Evolutionary conservation across 2,113 vertebrate species (phyloP), one percentile per base, ranked within the genome.

Genomic region (Rutilus rutilus): DNA sequence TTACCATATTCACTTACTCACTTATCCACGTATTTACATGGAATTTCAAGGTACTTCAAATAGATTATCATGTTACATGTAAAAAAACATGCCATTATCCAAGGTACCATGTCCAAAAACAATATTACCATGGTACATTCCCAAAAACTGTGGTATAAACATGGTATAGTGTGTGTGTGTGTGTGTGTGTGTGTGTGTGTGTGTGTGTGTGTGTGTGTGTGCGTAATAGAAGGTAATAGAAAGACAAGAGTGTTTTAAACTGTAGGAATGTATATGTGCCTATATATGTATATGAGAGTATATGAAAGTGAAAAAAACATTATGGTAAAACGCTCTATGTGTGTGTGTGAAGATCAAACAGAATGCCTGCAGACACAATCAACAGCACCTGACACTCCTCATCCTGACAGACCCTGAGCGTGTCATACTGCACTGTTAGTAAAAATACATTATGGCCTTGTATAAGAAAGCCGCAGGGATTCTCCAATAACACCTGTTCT

Each of bases 361-460:
- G 83, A 83, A 79, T 45, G 86, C 88, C 86, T 89, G 77, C 83
- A 89, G 88, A 89, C 86, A 87, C 86, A 85, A 89, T 87, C 88
- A 87, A 65, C 62, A 85, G 67, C 78, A 78, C 77, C 88, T 89
- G 79, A 89, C 86, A 75, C 78, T 82, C 77, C 83, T 86, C 83
- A 83, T 85, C 88, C 86, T 83, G 88, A 87, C 83, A 75, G 78
- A 39, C 83, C 59, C 54, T 36, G 59, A 82, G 83, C 74, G n/a
- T 85, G 57, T 86, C 86, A 89, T 85, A 79, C 86, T 83, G 84
- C 78, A 65, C 88, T 89, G 86, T 89, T 87, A 85, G 74, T 67
- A 87, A 65, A 89, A 89, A 87, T 87, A 78, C 88, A 87, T 89
- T 87, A 85, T n/a, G 47, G 54, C 71, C 79, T 83, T 79, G 83